A percentile compares a stretch with the other conserved stretches of the same genome.
These are phyloP conservation scores for Uropsilus gracilis DNA, from an alignment of 2,113 vertebrate genomes.

Conservation along the genomic window DNA sequence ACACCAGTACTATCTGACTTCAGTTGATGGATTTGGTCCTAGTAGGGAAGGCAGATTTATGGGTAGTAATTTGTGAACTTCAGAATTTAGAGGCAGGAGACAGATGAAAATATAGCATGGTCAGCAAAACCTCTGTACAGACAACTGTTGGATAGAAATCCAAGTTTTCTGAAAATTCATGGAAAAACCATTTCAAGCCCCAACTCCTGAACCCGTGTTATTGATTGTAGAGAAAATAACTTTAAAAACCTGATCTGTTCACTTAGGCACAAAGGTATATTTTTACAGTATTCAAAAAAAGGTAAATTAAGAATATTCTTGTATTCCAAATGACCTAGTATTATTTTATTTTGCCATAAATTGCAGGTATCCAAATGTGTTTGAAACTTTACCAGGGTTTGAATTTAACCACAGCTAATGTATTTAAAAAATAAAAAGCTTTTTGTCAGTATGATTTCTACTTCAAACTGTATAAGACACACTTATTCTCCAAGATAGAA, in stretches of 20 bases:
- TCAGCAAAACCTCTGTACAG: slow-evolving; percentile 53
- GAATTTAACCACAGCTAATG: slow-evolving; percentile 78
- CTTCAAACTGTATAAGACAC: slow-evolving; percentile 67
- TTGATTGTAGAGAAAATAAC: slow-evolving; percentile 73
- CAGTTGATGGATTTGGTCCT: slow-evolving; percentile 15
- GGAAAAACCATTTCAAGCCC: slow-evolving; percentile 71
- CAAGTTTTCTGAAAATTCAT: slow-evolving; percentile 52
- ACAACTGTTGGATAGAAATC: slow-evolving; percentile 52
- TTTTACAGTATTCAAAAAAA: slow-evolving; percentile 72
- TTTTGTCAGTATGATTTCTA: slow-evolving; percentile 75
- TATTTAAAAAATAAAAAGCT: slow-evolving; percentile 70
- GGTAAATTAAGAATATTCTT: slow-evolving; percentile 64
- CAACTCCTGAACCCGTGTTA: slow-evolving; percentile 53
- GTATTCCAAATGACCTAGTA: slow-evolving; percentile 69
- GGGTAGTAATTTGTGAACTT: slow-evolving; percentile 42
- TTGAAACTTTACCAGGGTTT: slow-evolving; percentile 76
- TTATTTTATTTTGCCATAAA: slow-evolving; percentile 79
- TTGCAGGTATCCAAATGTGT: slow-evolving; percentile 70
- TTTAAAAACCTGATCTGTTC: slow-evolving; percentile 73
- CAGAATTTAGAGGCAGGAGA: slow-evolving; percentile 57
- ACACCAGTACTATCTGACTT: neutral
- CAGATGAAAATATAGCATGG: slow-evolving; percentile 65
- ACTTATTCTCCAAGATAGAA: slow-evolving; percentile 65
- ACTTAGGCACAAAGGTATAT: slow-evolving; percentile 73
- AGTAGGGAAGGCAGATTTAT: slow-evolving; percentile 58